phyloP scores from a whole-genome alignment of 35 echinoderm and acorn worm genomes.

The Nesometra sesokonis region DNA sequence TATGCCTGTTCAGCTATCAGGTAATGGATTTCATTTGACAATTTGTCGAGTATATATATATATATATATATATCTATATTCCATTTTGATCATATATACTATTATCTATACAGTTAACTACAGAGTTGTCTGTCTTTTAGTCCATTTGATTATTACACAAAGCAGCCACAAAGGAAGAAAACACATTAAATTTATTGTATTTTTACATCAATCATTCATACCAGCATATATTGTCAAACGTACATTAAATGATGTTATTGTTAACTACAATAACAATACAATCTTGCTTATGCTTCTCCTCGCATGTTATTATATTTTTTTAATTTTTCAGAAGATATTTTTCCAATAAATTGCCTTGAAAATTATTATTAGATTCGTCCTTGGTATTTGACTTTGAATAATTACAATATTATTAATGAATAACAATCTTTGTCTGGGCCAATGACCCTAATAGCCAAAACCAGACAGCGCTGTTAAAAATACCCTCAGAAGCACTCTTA shows the following conservation, averaged over 20 bases:
- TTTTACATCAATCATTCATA: background rate
- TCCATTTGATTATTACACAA: too few species aligned
- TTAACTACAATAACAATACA: background rate
- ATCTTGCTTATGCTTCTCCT: background rate
- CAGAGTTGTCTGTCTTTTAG: too few species aligned
- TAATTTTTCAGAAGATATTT: background rate
- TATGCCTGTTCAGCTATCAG: too few species aligned
- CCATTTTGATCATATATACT: too few species aligned
- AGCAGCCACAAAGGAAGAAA: too few species aligned
- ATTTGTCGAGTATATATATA: too few species aligned
- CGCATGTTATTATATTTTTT: background rate
- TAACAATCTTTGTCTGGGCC: background rate
- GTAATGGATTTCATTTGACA: too few species aligned
- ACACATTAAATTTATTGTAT: background rate
- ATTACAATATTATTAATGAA: background rate
- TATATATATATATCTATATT: too few species aligned
- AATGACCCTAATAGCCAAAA: background rate
- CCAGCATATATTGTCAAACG: background rate
- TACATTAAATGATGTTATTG: background rate
- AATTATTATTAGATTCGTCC: background rate
- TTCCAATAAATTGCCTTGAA: background rate
- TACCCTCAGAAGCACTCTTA: too few species aligned
- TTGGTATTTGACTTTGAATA: background rate
- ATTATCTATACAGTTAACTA: too few species aligned
- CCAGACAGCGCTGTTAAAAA: too few species aligned